Percentiles rank a stretch among this genome's conserved stretches.
Evolutionary conservation across 1,140 invertebrate species (phyloP).

Genomic region (Meloidogyne floridensis): DNA sequence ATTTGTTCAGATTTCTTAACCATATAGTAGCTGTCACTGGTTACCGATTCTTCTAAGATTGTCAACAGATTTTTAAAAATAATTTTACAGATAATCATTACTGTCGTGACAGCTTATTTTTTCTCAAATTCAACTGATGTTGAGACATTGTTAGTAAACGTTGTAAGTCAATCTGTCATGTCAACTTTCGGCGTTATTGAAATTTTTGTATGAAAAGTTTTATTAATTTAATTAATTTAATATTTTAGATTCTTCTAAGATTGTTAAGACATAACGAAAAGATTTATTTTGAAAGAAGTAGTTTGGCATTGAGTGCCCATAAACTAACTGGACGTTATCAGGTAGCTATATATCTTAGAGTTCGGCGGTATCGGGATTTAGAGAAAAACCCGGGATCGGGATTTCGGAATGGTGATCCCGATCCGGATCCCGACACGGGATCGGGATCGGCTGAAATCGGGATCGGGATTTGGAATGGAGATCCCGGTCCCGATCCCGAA

Average conservation of each 20-base stretch:
- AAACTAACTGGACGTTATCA: neutral
- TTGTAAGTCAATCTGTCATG: neutral
- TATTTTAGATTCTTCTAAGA: neutral
- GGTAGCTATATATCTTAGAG: neutral
- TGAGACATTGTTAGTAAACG: neutral
- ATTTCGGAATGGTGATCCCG: no score
- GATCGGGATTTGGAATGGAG: no score
- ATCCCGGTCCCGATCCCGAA: no score
- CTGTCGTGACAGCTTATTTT: neutral
- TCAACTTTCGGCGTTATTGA: neutral
- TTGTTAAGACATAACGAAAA: neutral
- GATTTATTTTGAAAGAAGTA: constrained; percentile 1
- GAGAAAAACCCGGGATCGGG: no score
- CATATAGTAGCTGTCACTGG: no score
- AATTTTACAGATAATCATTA: neutral
- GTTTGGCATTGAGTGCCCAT: neutral
- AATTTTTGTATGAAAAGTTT: neutral
- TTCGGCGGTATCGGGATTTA: no score
- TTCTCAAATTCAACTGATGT: neutral
- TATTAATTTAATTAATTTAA: neutral
- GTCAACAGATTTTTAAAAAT: neutral
- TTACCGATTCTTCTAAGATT: no score
- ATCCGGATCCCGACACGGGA: no score
- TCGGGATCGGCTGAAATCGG: no score
- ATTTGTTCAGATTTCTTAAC: no score